phyloP scores from a whole-genome alignment of 2,113 vertebrate species.

The Solenodon paradoxus region DNA sequence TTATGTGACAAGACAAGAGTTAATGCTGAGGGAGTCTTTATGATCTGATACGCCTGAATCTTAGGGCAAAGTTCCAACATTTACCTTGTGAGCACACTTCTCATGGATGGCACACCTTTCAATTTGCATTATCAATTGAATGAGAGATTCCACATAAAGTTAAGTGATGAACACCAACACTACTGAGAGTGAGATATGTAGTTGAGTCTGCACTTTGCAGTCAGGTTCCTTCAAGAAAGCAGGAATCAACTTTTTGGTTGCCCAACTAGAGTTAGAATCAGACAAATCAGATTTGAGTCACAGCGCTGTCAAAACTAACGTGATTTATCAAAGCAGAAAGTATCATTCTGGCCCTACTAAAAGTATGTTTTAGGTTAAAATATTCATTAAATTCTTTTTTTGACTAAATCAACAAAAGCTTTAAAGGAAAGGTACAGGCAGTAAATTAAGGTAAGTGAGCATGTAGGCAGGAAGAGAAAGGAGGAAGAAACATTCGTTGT shows the following conservation, averaged over 20 bases:
- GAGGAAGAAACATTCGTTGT: too few relatives aligned
- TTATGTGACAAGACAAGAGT: not conserved
- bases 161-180: not conserved
- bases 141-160: not conserved
- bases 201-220: not conserved
- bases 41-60: not conserved
- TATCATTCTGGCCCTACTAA: not conserved
- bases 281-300: not conserved
- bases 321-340: not conserved
- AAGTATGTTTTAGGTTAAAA: not conserved
- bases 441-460: too few relatives aligned
- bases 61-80: not conserved
- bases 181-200: not conserved
- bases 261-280: not conserved
- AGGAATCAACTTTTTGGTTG: not conserved
- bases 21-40: not conserved
- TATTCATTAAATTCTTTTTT: not conserved
- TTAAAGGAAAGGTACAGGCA: too few relatives aligned
- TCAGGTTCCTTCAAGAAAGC: not conserved
- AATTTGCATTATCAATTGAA: not conserved
- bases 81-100: not conserved
- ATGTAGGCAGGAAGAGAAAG: too few relatives aligned
- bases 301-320: not conserved
- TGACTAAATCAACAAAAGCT: too few relatives aligned
- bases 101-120: not conserved